Evolutionary conservation across 2,888 invertebrate genomes (phyloP).

Genomic region (Ligdia adustata): DNA sequence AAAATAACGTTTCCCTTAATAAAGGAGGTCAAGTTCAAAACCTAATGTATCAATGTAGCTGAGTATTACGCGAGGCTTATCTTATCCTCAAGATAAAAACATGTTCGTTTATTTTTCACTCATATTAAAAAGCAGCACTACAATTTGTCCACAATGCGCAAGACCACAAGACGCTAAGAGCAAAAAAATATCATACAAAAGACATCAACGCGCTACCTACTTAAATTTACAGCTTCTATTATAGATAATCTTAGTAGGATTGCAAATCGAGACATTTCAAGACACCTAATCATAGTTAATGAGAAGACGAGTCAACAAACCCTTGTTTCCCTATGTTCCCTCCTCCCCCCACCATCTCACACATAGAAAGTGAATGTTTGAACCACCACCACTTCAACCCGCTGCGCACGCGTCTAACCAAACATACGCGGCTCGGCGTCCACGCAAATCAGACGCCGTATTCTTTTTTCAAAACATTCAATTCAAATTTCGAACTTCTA

Average conservation of each 20-base stretch:
- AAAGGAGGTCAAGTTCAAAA: no score
- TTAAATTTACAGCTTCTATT: neutral
- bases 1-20: no score
- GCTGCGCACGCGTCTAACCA: constrained; percentile 50
- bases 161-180: neutral
- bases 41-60: no score
- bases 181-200: constrained; percentile 12
- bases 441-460: constrained; percentile 68
- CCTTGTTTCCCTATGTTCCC: constrained; percentile 69
- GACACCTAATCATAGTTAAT: neutral
- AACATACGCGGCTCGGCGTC: constrained; percentile 73
- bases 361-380: constrained; percentile 77
- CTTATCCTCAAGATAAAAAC: no score
- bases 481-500: constrained; percentile 29
- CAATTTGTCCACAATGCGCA: neutral
- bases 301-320: constrained; percentile 67
- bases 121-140: no score
- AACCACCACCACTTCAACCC: constrained; percentile 44
- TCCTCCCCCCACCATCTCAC: constrained; percentile 65
- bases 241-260: neutral
- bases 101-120: no score
- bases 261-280: neutral
- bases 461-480: constrained; percentile 42
- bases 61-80: no score
- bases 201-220: constrained; percentile 28